phyloP scores from a whole-genome alignment of 1,140 invertebrate species.

The Drosophila insularis region DNA sequence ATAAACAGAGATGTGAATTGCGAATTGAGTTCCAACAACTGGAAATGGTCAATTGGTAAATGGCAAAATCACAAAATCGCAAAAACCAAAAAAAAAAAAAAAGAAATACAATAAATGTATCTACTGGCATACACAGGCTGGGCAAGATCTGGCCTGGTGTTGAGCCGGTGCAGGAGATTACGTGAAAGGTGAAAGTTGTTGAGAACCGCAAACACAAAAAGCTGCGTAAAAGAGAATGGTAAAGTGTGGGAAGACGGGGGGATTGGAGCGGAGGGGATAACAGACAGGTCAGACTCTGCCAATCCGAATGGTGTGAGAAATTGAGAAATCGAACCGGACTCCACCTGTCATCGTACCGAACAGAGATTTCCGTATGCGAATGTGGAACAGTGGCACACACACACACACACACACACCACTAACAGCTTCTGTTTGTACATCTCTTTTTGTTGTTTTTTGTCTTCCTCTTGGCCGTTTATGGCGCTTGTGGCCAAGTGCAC shows the following conservation, averaged over 20 bases:
- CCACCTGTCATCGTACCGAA: conserved; percentile 58
- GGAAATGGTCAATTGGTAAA: conserved; percentile 60
- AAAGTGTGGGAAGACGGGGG: conserved; percentile 1
- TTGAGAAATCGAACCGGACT: conserved; percentile 64
- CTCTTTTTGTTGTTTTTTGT: background rate
- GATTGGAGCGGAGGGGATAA: background rate
- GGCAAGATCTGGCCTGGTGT: conserved; percentile 39
- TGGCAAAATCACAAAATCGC: conserved; percentile 29
- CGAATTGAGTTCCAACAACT: conserved; percentile 54
- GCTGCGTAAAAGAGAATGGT: conserved; percentile 21
- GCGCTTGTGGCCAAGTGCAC: conserved; percentile 43
- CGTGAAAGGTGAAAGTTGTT: conserved; percentile 80
- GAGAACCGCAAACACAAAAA: conserved; percentile 70
- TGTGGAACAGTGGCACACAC: conserved; percentile 75
- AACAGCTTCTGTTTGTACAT: conserved; percentile 17
- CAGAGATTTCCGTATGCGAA: conserved; percentile 76
- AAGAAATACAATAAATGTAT: conserved; percentile 62
- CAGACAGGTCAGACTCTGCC: conserved; percentile 42
- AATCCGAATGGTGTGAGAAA: background rate
- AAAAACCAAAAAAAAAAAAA: background rate
- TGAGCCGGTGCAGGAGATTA: conserved; percentile 53
- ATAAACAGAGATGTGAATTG: conserved; percentile 60
- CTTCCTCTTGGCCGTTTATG: conserved; percentile 45
- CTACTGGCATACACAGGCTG: conserved; percentile 36
- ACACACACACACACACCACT: too few relatives aligned